Percentiles rank a stretch among this genome's conserved stretches.
These are phyloP conservation scores for Columba livia DNA, from an alignment of 2,113 vertebrate species.

Conservation along the genomic window DNA sequence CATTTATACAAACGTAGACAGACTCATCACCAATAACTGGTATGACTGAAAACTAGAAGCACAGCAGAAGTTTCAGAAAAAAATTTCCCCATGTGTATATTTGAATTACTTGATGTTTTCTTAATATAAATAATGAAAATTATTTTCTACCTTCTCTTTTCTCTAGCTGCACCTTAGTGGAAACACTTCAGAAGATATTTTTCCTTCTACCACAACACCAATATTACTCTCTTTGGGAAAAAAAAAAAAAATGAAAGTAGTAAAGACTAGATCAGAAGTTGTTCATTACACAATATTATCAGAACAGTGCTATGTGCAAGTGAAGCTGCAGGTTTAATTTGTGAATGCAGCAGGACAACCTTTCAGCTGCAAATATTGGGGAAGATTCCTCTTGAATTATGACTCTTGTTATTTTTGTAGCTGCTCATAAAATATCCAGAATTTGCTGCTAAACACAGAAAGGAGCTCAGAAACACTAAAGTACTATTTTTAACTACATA, in stretches of 20 bases:
- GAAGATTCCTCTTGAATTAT: conserved; percentile 34
- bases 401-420: conserved; percentile 32
- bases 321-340: conserved; percentile 55
- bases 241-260: background rate
- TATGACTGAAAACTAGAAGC: background rate
- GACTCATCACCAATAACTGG: background rate
- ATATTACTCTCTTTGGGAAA: background rate
- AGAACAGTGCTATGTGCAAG: background rate
- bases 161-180: background rate
- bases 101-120: background rate
- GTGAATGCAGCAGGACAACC: conserved; percentile 21
- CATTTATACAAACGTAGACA: background rate
- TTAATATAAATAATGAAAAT: background rate
- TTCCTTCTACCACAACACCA: background rate
- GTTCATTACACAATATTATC: conserved; percentile 50
- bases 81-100: rapidly evolving
- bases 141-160: background rate
- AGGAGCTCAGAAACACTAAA: conserved; percentile 51
- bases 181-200: background rate
- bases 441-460: conserved; percentile 30
- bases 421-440: conserved; percentile 24
- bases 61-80: background rate
- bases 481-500: conserved; percentile 25
- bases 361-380: conserved; percentile 52
- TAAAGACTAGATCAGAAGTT: conserved; percentile 25